Evolutionary conservation across 1,140 invertebrate species (phyloP).

Genomic region (Subanguina moxae): DNA sequence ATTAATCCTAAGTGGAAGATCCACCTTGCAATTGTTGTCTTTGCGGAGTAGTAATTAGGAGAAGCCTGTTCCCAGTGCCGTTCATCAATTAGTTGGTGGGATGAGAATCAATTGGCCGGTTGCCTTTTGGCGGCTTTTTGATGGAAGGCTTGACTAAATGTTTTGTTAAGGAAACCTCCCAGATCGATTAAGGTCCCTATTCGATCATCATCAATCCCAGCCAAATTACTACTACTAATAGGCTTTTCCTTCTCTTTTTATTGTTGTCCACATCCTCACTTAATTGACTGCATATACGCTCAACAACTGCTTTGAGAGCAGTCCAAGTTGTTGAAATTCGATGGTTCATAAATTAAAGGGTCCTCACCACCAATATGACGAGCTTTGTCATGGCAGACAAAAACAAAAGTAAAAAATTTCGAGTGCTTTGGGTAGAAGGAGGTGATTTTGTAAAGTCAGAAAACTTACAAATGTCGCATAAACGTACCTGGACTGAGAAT

Average conservation of each 20-base stretch:
- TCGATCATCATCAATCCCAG: constrained; percentile 3
- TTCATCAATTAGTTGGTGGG: constrained; percentile 2
- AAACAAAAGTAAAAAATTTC: no score
- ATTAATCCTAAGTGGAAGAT: no score
- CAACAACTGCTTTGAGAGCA: not conserved
- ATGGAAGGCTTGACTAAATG: not conserved
- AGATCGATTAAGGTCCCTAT: not conserved
- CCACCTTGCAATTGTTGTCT: no score
- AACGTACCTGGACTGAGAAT: no score
- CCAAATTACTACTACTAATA: constrained; percentile 6
- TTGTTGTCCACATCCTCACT: constrained; percentile 3
- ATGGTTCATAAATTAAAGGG: not conserved
- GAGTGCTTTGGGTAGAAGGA: no score
- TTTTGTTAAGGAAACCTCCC: constrained; percentile 1
- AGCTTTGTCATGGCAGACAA: no score
- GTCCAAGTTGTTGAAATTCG: not conserved
- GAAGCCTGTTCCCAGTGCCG: not conserved
- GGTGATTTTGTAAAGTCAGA: no score
- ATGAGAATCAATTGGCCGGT: not conserved
- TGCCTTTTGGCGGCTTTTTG: constrained; percentile 4
- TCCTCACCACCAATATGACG: no score
- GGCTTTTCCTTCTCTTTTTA: not conserved
- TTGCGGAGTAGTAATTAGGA: no score
- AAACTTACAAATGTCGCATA: no score
- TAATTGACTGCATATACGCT: not conserved